Base-by-base conservation (phyloP, 2,888 invertebrate genomes). In the Eupithecia tripunctaria region DNA sequence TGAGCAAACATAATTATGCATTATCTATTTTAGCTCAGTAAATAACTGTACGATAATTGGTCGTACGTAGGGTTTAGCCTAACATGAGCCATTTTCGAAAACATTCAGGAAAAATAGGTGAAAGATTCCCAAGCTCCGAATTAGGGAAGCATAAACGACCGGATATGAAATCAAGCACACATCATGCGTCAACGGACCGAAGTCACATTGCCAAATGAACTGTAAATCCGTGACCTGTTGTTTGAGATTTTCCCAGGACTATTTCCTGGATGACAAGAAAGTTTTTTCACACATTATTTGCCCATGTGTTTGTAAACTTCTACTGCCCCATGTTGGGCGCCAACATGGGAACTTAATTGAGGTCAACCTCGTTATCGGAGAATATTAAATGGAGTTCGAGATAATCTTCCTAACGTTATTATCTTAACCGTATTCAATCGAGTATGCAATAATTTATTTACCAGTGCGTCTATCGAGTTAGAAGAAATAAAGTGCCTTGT, bases 121-220 rank as follows among this genome's bases (percentile, higher is more conserved):
- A 36, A 32, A 63, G 38, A 66, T 43, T 27, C 29, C 27, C 32
- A n/a, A 36, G 38, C 27, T 27, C 43, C 8, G 71, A 36, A 38
- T 64, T 41, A 64, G 36, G 64, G 81, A 83, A 71, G 78, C 74
- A 77, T 70, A 80, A 79, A 73, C 69, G 41, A 72, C 71, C 71
- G 67, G 68, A 68, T 72, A 67, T 76, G 62, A 72, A 70, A 68
- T 76, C 73, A 70, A 74, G 68, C 81, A 75, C 72, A 79, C 72
- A 73, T 82, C 78, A 81, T 82, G 80, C 80, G 72, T 81, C 80
- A 78, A 65, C 76, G 80, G 73, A 73, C 74, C 62, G 73, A 71
- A 79, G 74, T 76, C 67, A 76, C 77, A 71, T 77, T 77, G 84
- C 81, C 81, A 80, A 86, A 85, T 87, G 84, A 85, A 86, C 84